phyloP scores from a whole-genome alignment of 2,797 vertebrate genomes.

The Pristis pectinata region DNA sequence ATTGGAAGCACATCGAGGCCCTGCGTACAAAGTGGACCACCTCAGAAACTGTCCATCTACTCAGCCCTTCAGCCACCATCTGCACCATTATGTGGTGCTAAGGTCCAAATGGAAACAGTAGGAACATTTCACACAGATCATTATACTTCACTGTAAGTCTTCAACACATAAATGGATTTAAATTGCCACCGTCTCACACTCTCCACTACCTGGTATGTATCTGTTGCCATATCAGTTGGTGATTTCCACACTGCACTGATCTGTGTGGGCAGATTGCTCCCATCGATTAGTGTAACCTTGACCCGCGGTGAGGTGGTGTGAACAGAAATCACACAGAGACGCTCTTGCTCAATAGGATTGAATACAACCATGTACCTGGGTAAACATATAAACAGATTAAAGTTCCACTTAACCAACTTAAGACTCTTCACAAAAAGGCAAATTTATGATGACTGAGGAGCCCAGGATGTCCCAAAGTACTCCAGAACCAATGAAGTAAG shows the following conservation, averaged over 20 bases:
- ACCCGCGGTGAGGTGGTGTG: conserved; percentile 73
- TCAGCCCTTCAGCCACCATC: no score
- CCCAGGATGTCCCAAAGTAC: not conserved
- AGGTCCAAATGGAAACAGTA: not conserved
- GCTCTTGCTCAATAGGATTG: conserved; percentile 87
- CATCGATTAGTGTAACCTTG: conserved; percentile 78
- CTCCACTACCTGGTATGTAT: conserved; percentile 74
- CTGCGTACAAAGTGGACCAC: no score
- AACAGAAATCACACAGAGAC: conserved; percentile 72
- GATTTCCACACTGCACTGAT: conserved; percentile 77
- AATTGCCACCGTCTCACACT: not conserved
- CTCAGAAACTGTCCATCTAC: no score
- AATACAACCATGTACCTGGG: conserved; percentile 85
- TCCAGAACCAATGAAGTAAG: not conserved
- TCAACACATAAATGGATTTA: not conserved
- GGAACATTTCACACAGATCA: not conserved
- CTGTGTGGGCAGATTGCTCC: conserved; percentile 80
- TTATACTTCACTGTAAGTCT: not conserved
- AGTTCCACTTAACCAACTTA: not conserved
- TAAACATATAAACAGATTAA: not conserved
- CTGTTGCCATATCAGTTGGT: conserved; percentile 62
- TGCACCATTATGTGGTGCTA: not conserved
- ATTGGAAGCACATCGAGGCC: no score
- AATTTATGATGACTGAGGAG: not conserved
- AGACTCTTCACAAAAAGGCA: not conserved